Conservation (phyloP, 2,888 invertebrate species). For the Bembecia ichneumoniformis region DNA sequence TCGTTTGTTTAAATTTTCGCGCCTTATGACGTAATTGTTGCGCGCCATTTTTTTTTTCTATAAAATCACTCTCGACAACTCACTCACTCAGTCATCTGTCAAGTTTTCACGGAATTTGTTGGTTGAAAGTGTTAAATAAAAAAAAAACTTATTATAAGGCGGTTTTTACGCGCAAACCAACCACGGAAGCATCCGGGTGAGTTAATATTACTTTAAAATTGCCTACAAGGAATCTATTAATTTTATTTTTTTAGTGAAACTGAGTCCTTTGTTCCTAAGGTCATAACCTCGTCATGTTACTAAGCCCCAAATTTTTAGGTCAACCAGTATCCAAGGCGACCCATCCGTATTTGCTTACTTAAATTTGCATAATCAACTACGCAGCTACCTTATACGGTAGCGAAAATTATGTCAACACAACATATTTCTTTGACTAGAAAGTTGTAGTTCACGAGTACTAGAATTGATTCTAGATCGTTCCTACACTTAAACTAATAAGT, state of each 20-base stretch:
- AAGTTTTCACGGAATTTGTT: conserved; percentile 36
- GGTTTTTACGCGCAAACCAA: conserved; percentile 39
- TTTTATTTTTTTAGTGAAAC: conserved; percentile 18
- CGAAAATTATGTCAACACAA: conserved; percentile 13
- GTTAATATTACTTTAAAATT: conserved; percentile 24
- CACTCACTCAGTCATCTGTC: conserved; percentile 56
- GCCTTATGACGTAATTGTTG: conserved; percentile 59
- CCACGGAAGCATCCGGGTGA: conserved; percentile 69
- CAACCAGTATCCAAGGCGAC: conserved; percentile 42
- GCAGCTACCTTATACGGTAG: conserved; percentile 14
- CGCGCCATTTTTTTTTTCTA: conserved; percentile 43
- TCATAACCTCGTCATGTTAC: conserved; percentile 29
- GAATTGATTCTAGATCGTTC: neutral
- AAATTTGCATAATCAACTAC: conserved; percentile 34
- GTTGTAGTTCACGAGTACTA: neutral
- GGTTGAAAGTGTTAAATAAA: conserved; percentile 42
- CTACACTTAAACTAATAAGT: too few relatives aligned
- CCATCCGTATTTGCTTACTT: conserved; percentile 26
- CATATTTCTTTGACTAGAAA: conserved; percentile 1
- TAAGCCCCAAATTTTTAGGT: conserved; percentile 44
- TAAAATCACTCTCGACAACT: conserved; percentile 1
- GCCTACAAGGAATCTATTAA: conserved; percentile 13
- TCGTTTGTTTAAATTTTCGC: conserved; percentile 53
- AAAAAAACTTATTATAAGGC: conserved; percentile 37
- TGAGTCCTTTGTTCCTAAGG: conserved; percentile 20